Percentiles rank a stretch among this genome's conserved stretches.
These are phyloP conservation scores for Micropterix aruncella DNA, from an alignment of 2,888 invertebrate species.

Conservation along the genomic window DNA sequence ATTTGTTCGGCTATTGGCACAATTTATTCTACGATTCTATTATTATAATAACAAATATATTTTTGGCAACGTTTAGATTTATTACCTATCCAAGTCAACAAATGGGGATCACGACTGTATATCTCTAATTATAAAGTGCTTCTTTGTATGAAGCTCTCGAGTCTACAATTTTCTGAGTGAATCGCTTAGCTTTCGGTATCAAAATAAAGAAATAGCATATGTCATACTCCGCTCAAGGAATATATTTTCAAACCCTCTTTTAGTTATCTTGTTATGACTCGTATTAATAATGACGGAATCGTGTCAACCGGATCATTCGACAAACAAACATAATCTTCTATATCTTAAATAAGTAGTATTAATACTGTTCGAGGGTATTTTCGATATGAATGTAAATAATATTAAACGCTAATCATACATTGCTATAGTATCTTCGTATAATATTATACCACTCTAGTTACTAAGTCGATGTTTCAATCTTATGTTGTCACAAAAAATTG, in stretches of 20 bases:
- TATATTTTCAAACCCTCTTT: too few relatives aligned
- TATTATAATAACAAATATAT: neutral
- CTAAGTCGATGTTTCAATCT: neutral
- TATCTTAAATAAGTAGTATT: neutral
- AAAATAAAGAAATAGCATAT: too few relatives aligned
- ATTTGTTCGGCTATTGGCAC: too few relatives aligned
- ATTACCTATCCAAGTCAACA: neutral
- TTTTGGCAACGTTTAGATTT: neutral
- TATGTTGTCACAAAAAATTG: neutral
- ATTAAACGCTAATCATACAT: neutral
- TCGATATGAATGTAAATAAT: neutral
- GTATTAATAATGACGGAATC: too few relatives aligned
- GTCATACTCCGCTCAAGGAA: too few relatives aligned
- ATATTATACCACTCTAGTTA: neutral
- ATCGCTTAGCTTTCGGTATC: too few relatives aligned
- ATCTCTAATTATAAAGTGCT: neutral
- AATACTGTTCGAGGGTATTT: neutral
- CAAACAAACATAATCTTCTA: too few relatives aligned
- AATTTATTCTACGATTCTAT: too few relatives aligned
- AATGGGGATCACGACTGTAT: neutral
- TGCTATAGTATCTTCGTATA: neutral
- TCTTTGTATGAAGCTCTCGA: neutral
- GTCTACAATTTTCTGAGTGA: too few relatives aligned
- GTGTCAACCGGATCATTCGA: too few relatives aligned
- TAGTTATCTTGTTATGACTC: too few relatives aligned